phyloP scores from a whole-genome alignment of 2,888 invertebrate species.

The Helobdella robusta region DNA sequence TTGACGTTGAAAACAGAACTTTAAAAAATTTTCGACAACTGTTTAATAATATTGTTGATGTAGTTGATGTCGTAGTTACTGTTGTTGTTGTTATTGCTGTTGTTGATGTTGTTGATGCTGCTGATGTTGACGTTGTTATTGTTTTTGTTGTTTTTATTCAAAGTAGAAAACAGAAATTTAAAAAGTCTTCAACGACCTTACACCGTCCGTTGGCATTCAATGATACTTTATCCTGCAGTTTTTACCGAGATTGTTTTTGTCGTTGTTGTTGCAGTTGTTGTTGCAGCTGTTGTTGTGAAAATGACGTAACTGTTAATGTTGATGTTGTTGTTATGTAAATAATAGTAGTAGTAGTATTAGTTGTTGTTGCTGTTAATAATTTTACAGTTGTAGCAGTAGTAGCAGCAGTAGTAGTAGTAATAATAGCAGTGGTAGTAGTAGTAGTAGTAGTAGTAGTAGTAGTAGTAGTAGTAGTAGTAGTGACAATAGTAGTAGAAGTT shows the following conservation, averaged over 20 bases:
- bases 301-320: background rate
- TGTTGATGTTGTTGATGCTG: conserved; percentile 5
- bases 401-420: background rate
- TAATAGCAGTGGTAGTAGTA: background rate
- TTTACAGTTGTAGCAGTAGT: background rate
- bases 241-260: background rate
- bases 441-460: background rate
- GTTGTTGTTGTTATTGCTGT: background rate
- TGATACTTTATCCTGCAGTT: background rate
- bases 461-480: background rate
- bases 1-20: background rate
- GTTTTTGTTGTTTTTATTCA: background rate
- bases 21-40: too few relatives aligned
- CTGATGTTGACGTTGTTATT: background rate
- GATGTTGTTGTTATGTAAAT: background rate
- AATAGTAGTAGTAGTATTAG: background rate
- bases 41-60: too few relatives aligned
- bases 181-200: background rate
- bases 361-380: background rate
- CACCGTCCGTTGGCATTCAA: background rate
- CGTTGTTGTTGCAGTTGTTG: background rate
- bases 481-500: background rate
- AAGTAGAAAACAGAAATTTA: background rate
- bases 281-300: background rate
- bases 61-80: background rate